Evolutionary conservation across 2,113 vertebrate genomes (phyloP).

Genomic region (Ailurus styani): DNA sequence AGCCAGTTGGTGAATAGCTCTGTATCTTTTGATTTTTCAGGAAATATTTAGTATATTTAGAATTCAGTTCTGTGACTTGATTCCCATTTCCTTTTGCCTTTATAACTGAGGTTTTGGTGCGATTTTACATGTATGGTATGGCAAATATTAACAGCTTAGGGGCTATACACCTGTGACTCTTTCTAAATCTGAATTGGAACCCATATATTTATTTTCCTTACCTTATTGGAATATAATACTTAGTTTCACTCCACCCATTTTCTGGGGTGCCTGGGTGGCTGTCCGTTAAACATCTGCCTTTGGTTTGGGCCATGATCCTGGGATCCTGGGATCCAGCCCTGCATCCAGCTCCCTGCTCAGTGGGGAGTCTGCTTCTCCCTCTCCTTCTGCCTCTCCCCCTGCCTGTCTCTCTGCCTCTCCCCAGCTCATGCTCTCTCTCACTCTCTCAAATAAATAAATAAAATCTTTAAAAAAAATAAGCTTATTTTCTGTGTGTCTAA

Average conservation of each 20-base stretch:
- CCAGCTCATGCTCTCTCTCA: no score
- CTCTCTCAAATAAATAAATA: background rate
- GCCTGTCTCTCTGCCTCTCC: no score
- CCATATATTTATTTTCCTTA: background rate
- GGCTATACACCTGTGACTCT: background rate
- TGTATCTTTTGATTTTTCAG: conserved; percentile 33
- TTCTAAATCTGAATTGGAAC: background rate
- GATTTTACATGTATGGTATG: background rate
- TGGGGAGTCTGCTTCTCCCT: no score
- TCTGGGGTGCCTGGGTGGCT: no score
- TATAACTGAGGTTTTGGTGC: background rate
- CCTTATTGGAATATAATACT: background rate
- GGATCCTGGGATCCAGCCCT: no score
- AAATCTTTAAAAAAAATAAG: background rate
- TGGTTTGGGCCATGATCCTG: no score
- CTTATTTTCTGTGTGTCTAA: background rate
- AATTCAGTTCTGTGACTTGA: background rate
- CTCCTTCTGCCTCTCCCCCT: no score
- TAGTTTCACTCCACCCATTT: background rate
- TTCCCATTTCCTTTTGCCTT: conserved; percentile 29
- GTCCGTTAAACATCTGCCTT: no score
- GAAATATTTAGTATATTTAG: conserved; percentile 33
- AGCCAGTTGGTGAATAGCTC: background rate
- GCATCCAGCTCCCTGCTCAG: no score
- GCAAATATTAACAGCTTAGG: background rate